Base-by-base conservation (phyloP, 2,888 invertebrate genomes). In the Melinopterus prodromus region DNA sequence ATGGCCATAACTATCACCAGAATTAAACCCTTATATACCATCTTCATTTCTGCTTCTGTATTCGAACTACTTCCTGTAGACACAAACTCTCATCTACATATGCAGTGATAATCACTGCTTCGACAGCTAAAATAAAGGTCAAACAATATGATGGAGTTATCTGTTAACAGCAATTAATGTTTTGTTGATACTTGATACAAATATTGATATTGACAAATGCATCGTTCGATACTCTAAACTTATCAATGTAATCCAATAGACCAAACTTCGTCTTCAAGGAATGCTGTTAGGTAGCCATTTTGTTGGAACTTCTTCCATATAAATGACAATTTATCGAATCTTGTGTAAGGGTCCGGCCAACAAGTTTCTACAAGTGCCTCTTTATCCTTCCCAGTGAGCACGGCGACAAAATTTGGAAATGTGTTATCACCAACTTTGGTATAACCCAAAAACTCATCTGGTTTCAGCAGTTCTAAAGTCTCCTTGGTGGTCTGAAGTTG, bases 351-450 rank as follows among this genome's bases (percentile, higher is more conserved):
- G 3, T 82, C 82, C 0, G 91, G 91, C 91, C 94, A 93, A 86
- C 96, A 97, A 0, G 89, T 90, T 79, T 90, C 89, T 76, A 90
- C 90, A 72, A 96, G 87, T 85, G 96, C 95, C 0, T 90, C 90
- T 36, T 93, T 93, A 71, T 91, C 92, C 72, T 94, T 87, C 0
- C 98, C 98, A 2, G 94, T 93, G 14, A 98, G 89, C 82, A 96
- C 92, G 0, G 98, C 95, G 6, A 95, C 92, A 80, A 98, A 88
- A 88, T 98, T 98, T 0, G 97, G 97, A 87, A 96, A 98, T 0
- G 98, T 98, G 88, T 98, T 98, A 88, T 98, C 98, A 2, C 94
- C 98, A 6, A 98, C 95, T 91, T 98, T 99, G 87, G 96, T 98
- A 88, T 97, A 98, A 6, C 98, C 98, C 83, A 94, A 89, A 87